A percentile compares a stretch with the other conserved stretches of the same genome.
These are phyloP conservation scores for Odontophorus gujanensis DNA, from an alignment of 2,113 vertebrate species.

Conservation along the genomic window DNA sequence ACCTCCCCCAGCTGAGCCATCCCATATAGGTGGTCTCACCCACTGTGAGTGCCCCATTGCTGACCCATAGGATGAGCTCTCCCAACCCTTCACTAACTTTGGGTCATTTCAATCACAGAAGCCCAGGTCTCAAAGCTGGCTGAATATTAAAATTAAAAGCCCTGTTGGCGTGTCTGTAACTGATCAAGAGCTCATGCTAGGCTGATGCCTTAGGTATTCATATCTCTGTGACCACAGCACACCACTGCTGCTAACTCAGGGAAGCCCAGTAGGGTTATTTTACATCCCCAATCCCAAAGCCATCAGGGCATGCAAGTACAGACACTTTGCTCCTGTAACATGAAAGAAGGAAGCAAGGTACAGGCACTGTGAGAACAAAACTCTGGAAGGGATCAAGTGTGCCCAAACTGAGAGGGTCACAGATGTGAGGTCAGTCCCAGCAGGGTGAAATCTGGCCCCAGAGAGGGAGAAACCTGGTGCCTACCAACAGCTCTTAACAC, in stretches of 20 bases:
- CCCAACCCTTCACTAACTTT: not conserved
- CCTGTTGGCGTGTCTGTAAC: not conserved
- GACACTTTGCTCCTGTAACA: fast-evolving
- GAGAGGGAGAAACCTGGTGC: not conserved
- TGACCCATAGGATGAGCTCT: not conserved
- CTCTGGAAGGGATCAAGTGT: not conserved
- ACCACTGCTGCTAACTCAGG: not conserved
- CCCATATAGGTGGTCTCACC: not conserved
- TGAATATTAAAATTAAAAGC: not conserved
- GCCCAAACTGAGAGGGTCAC: not conserved
- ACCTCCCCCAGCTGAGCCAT: not conserved
- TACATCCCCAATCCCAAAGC: not conserved
- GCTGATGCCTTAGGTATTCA: not conserved
- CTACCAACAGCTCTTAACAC: not conserved
- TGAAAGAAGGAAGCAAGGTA: not conserved
- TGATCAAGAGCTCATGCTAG: not conserved
- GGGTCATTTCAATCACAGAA: not conserved
- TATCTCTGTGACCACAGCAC: not conserved
- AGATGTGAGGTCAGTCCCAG: not conserved
- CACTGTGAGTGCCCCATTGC: fast-evolving
- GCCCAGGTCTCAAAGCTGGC: not conserved
- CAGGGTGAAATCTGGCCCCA: not conserved
- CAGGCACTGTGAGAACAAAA: not conserved
- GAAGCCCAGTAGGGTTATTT: not conserved
- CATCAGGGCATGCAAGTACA: not conserved